phyloP scores from a whole-genome alignment of 2,888 invertebrate genomes.

The Stenurella melanura region DNA sequence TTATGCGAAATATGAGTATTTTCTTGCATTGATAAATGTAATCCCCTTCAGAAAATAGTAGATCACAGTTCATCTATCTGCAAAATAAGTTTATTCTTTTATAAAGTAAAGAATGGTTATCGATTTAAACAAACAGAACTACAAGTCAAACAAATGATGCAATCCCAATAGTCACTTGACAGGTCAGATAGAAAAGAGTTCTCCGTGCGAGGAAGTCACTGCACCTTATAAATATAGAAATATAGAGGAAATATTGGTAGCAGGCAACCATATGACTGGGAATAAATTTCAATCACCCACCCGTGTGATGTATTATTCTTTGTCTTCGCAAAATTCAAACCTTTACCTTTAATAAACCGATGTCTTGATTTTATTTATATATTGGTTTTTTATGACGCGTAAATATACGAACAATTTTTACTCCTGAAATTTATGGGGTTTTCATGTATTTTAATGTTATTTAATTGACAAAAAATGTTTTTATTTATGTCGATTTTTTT shows the following conservation, averaged over 20 bases:
- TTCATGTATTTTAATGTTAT: too few species aligned
- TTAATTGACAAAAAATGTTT: too few species aligned
- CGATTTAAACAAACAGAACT: slow-evolving; percentile 21
- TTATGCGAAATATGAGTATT: too few species aligned
- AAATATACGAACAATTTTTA: too few species aligned
- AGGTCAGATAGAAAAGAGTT: slow-evolving; percentile 35
- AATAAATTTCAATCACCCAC: slow-evolving; percentile 42
- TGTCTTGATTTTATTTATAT: slow-evolving; percentile 4
- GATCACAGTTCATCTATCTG: slow-evolving; percentile 5
- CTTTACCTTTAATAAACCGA: slow-evolving; percentile 26
- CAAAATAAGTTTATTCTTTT: slow-evolving; percentile 10
- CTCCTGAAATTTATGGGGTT: too few species aligned
- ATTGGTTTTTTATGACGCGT: background rate
- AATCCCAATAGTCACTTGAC: slow-evolving; percentile 34
- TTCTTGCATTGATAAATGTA: background rate
- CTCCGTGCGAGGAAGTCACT: slow-evolving; percentile 34
- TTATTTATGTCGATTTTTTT: too few species aligned
- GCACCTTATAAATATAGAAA: slow-evolving; percentile 46
- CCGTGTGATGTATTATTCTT: slow-evolving; percentile 21
- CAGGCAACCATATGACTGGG: slow-evolving; percentile 41
- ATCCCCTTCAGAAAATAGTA: slow-evolving; percentile 1
- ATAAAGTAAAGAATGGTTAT: slow-evolving; percentile 21
- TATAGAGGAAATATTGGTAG: slow-evolving; percentile 39
- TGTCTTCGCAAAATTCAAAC: slow-evolving; percentile 18
- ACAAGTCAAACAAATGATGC: slow-evolving; percentile 32